These are phyloP conservation scores for Philypnodon macrostomus DNA, from an alignment of 2,797 vertebrate genomes.

Conservation along the genomic window DNA sequence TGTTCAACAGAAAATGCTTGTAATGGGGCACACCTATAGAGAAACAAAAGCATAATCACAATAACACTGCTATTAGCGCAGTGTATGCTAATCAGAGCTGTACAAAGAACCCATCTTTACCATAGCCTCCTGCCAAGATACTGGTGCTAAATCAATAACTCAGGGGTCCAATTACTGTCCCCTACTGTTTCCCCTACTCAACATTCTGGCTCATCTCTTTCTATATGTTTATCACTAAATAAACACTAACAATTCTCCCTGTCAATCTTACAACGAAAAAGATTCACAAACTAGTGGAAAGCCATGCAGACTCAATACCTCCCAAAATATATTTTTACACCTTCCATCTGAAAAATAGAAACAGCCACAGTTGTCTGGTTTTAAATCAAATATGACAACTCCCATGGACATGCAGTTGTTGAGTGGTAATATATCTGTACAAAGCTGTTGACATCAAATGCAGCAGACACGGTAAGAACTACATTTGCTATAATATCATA, in stretches of 20 bases:
- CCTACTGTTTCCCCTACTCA: slow-evolving; percentile 41
- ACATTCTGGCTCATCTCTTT: slow-evolving; percentile 16
- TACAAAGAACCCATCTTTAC: slow-evolving; percentile 51
- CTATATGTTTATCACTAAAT: slow-evolving; percentile 10
- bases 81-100: slow-evolving; percentile 60
- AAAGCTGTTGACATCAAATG: slow-evolving; percentile 20
- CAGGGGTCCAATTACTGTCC: slow-evolving; percentile 60
- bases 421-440: slow-evolving; percentile 7
- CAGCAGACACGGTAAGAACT: slow-evolving; percentile 14
- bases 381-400: slow-evolving; percentile 42
- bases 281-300: not conserved
- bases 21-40: slow-evolving; percentile 37
- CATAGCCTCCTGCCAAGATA: slow-evolving; percentile 42
- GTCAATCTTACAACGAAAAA: not conserved
- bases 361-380: slow-evolving; percentile 15
- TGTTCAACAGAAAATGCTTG: slow-evolving; percentile 3
- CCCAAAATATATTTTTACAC: slow-evolving; percentile 25
- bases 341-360: slow-evolving; percentile 13
- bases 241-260: not conserved
- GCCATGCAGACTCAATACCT: not conserved
- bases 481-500: slow-evolving; percentile 26
- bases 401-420: slow-evolving; percentile 20
- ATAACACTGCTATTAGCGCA: slow-evolving; percentile 43
- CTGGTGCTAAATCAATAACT: slow-evolving; percentile 65
- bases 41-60: slow-evolving; percentile 47